Evolutionary conservation across 2,113 vertebrate species (phyloP), one percentile per base, ranked within the genome.

Genomic region (Corythaixoides concolor): DNA sequence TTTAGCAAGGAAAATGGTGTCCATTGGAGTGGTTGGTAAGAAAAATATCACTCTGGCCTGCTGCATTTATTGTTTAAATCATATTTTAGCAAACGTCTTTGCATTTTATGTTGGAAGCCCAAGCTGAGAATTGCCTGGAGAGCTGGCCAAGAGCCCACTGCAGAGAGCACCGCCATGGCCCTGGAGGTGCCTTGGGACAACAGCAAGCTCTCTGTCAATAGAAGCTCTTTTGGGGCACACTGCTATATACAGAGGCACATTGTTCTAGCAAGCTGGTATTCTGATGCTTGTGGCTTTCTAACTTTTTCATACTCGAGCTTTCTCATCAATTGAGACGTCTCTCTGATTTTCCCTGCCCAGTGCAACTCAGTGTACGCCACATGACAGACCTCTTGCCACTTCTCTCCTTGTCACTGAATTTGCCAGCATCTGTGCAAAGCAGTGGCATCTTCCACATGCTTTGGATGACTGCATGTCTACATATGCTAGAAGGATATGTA

Each of bases 371-470:
- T 45, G 15, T 39, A 6, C 27, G 13, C 7, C n/a, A 28, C 17
- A 26, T 16, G 49, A 75, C 30, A 14, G 1, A 70, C 8, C 3
- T 15, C 26, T 79, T 87, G 22, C 2, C 30, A 50, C 35, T 82
- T 89, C 4, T 77, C 3, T 37, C 35, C 33, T 39, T 0, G 0
- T 19, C 30, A 23, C 17, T 59, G 59, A 26, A n/a, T 52, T 23
- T 33, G 21, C 37, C 21, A 66, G 12, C 33, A 70, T 9, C 27
- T 12, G 68, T 77, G 30, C 11, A 72, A 50, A 77, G 41, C n/a
- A 22, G 2, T 9, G 77, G 12, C 10, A 81, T 59, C 47, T 24
- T 76, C 13, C 16, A 30, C 19, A 7, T 35, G 24, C 15, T 87
- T 67, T 73, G 18, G 27, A 63, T 32, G 58, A 22, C 56, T 59